Evolutionary conservation across 2,888 invertebrate species (phyloP), one percentile per base, ranked within the genome.

Genomic region (Andricus curvator): DNA sequence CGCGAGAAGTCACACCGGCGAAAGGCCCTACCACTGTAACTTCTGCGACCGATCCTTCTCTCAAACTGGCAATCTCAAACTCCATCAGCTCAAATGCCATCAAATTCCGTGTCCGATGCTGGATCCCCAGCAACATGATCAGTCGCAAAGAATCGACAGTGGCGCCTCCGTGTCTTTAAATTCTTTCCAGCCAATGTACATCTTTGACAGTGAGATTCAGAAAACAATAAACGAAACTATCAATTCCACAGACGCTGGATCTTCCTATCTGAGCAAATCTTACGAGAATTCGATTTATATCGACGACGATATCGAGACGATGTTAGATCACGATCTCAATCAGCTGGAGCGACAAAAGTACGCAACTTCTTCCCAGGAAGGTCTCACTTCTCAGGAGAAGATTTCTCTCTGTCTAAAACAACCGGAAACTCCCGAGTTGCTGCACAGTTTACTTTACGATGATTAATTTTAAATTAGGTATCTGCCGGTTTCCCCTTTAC

Each of bases 221-320:
- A 90, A 90, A 77, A 92, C 92, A 0, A 88, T 92, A 22, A 91
- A 91, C 68, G 91, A 92, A 76, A 92, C 92, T 0, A 91, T 92
- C 11, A 91, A 91, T 83, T 91, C 91, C 1, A 86, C 87, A 13
- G 86, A 89, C 77, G 87, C 90, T 0, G 87, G 82, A 22, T 84
- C 89, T 51, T 88, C 91, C 1, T 91, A 89, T 80, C 84, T 90
- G 25, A 89, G 82, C 11, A 91, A 91, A 81, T 87, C 86, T 37
- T 91, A 90, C 29, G 90, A 91, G 11, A 90, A 88, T 86, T 89
- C 88, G 25, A 87, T 91, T 29, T 91, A 89, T 60, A 91, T 90
- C 15, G 91, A 91, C 48, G 91, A 91, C 6, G 91, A 91, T 80
- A 91, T 90, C 33, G 90, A 91, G 80, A 91, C 88, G 3, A 90